Conservation (phyloP, 2,797 vertebrate species). For the Carduelis carduelis region DNA sequence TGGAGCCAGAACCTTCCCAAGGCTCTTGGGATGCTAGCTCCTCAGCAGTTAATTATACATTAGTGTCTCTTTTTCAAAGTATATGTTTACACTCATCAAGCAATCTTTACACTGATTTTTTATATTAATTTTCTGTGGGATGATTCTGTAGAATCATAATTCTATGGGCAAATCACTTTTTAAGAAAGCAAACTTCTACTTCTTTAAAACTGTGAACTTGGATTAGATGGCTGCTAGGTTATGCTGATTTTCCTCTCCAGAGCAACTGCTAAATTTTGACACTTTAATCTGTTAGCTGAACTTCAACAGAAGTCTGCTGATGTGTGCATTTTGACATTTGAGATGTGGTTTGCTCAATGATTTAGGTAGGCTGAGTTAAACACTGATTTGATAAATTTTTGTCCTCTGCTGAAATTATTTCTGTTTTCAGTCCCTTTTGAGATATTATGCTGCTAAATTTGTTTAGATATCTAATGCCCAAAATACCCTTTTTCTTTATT, state of each 20-base stretch:
- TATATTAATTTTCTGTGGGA: neutral
- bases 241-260: neutral
- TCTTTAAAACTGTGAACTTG: neutral
- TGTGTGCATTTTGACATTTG: neutral
- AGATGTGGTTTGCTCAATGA: neutral
- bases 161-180: neutral
- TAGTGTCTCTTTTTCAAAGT: neutral
- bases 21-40: neutral
- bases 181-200: neutral
- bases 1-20: neutral
- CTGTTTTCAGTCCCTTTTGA: neutral
- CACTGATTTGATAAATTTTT: neutral
- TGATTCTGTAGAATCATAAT: neutral
- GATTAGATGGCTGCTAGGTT: neutral
- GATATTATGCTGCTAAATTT: neutral
- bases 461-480: neutral
- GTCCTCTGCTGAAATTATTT: neutral
- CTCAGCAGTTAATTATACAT: neutral
- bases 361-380: neutral
- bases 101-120: neutral
- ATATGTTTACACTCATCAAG: neutral
- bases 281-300: neutral
- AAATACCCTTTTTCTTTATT: neutral
- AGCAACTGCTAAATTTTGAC: neutral
- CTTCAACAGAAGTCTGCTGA: neutral